Conservation (phyloP, 2,113 vertebrate genomes). For the Pterocles orientalis region DNA sequence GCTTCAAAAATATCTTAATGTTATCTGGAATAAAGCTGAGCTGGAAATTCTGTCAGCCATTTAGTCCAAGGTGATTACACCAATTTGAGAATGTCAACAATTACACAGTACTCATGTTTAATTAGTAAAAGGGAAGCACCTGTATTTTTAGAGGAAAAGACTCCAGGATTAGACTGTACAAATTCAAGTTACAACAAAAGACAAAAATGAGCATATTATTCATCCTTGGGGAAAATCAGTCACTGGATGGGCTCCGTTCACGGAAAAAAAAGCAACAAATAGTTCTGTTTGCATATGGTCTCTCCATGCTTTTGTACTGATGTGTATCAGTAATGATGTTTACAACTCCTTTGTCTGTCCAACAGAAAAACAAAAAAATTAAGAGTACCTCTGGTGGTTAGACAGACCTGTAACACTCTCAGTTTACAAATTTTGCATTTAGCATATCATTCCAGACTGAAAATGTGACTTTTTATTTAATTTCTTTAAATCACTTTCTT, state of each 20-base stretch:
- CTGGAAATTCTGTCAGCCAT: conserved; percentile 42
- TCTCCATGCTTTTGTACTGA: conserved; percentile 33
- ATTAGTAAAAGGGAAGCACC: conserved; percentile 82
- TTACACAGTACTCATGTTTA: conserved; percentile 61
- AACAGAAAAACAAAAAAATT: conserved; percentile 7
- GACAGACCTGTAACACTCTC: neutral
- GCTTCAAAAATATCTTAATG: conserved; percentile 14
- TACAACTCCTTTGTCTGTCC: conserved; percentile 16
- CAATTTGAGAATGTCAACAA: conserved; percentile 53
- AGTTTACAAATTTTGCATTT: conserved; percentile 47
- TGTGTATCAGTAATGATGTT: conserved; percentile 7
- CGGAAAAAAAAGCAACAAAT: conserved; percentile 28
- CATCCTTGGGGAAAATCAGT: conserved; percentile 69
- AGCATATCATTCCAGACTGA: neutral
- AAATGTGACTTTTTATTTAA: conserved; percentile 37
- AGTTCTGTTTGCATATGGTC: conserved; percentile 37
- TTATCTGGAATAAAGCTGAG: conserved; percentile 15
- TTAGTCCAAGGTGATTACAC: conserved; percentile 52
- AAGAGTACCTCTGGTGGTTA: neutral
- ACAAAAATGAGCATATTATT: conserved; percentile 70
- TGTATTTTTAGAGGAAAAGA: conserved; percentile 77
- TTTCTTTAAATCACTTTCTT: conserved; percentile 23
- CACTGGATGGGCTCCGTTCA: conserved; percentile 48
- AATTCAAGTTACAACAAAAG: conserved; percentile 71
- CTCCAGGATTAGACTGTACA: conserved; percentile 67